Conservation (phyloP, 2,888 invertebrate genomes). For the Pollenia griseotomentosa region DNA sequence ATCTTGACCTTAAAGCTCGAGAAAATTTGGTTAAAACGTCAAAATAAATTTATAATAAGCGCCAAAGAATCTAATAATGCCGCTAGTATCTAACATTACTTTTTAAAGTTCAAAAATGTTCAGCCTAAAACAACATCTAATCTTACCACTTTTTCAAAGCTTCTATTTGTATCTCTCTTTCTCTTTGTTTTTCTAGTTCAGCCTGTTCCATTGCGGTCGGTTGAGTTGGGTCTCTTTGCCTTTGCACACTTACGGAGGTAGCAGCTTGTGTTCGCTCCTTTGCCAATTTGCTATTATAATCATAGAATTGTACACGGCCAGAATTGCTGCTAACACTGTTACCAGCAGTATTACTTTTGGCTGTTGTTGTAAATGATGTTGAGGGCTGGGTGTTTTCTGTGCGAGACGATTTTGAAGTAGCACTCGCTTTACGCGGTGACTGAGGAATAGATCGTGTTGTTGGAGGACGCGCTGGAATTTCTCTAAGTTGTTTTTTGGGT, state of each 20-base stretch:
- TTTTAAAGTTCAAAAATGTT: neutral
- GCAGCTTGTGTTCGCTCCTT: conserved; percentile 81
- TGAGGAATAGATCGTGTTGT: neutral
- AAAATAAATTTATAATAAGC: no score
- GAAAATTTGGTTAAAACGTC: neutral
- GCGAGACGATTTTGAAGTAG: conserved; percentile 58
- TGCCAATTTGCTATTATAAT: conserved; percentile 84
- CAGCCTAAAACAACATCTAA: neutral
- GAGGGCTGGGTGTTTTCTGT: conserved; percentile 33
- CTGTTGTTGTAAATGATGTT: conserved; percentile 28
- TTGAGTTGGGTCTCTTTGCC: conserved; percentile 73
- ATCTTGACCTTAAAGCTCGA: neutral
- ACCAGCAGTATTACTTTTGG: conserved; percentile 42
- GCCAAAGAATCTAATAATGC: no score
- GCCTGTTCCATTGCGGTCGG: conserved; percentile 81
- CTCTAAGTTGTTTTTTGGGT: conserved; percentile 40
- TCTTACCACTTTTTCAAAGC: conserved; percentile 77
- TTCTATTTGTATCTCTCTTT: conserved; percentile 77
- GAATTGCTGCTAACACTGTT: conserved; percentile 34
- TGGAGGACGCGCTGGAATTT: neutral
- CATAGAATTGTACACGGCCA: conserved; percentile 84
- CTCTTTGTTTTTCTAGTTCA: conserved; percentile 76
- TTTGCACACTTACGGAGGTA: conserved; percentile 81
- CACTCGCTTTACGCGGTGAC: conserved; percentile 64
- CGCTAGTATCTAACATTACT: no score